phyloP scores from a whole-genome alignment of 2,797 vertebrate species.

The Phataginus tetradactyla region DNA sequence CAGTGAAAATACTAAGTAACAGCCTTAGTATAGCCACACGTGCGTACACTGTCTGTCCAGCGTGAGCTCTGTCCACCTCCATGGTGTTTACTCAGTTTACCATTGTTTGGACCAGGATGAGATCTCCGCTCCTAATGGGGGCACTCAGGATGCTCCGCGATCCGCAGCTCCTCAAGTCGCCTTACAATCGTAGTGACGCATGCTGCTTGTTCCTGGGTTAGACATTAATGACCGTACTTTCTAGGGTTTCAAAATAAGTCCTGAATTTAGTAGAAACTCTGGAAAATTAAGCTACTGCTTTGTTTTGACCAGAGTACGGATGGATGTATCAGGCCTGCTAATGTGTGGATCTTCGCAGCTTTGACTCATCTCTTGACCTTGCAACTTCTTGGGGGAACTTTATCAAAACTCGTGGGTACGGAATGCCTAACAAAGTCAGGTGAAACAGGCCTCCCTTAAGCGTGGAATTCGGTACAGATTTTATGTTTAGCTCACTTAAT shows the following conservation, averaged over 20 bases:
- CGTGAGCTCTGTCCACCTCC: not conserved
- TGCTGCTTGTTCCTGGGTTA: not conserved
- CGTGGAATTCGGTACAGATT: not conserved
- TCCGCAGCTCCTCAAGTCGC: not conserved
- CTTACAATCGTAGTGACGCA: not conserved
- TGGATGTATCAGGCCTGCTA: not conserved
- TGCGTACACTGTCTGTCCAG: not conserved
- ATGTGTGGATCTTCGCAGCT: not conserved
- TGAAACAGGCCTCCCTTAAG: not conserved
- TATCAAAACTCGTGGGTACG: not conserved
- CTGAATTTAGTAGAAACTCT: not conserved
- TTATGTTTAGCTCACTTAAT: conserved; percentile 1
- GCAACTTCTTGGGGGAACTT: not conserved
- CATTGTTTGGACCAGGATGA: not conserved
- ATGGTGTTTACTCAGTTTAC: not conserved
- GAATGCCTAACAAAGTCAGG: not conserved
- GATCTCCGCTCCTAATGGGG: not conserved
- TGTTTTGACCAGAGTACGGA: not conserved
- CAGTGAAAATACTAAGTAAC: not conserved
- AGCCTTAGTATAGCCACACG: not conserved
- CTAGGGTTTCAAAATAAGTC: conserved; percentile 42
- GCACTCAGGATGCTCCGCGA: not conserved
- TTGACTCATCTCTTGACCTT: not conserved
- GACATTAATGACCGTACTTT: not conserved
- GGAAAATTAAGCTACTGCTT: not conserved